Percentiles rank a stretch among this genome's conserved stretches.
Evolutionary conservation across 2,113 vertebrate species (phyloP).

Genomic region (Myrmophylax atrothorax): DNA sequence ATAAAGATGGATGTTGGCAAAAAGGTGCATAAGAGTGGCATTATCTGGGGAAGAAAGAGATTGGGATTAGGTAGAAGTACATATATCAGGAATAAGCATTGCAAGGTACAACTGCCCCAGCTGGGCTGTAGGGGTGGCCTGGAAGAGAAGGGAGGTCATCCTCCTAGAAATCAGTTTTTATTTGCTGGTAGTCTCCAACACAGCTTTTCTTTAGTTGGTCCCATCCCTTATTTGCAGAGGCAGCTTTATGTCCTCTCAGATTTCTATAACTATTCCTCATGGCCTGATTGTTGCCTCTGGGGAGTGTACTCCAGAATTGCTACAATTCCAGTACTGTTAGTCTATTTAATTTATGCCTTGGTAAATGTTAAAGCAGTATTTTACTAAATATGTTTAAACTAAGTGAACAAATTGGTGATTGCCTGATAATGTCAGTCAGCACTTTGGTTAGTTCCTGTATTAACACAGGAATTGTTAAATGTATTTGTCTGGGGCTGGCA

Average conservation of each 20-base stretch:
- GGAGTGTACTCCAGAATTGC: neutral
- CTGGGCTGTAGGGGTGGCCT: fast-evolving
- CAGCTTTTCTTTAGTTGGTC: neutral
- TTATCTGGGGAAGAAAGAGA: neutral
- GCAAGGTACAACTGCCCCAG: neutral
- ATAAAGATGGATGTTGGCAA: neutral
- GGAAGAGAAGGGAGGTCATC: fast-evolving
- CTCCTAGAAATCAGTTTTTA: neutral
- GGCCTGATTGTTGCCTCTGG: neutral
- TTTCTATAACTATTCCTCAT: neutral
- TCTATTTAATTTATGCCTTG: neutral
- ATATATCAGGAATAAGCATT: fast-evolving
- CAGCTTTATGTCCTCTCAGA: neutral
- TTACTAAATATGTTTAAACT: neutral
- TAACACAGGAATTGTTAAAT: neutral
- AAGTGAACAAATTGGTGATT: neutral
- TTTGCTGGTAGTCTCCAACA: neutral
- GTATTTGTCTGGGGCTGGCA: neutral
- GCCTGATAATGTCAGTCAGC: neutral
- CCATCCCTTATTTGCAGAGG: neutral
- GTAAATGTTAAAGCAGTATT: neutral
- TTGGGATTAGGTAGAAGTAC: neutral
- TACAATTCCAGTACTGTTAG: neutral
- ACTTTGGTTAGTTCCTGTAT: neutral
- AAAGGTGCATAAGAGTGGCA: neutral